Evolutionary conservation across 2,113 vertebrate genomes (phyloP).

Genomic region (Oreochromis tanganicae): DNA sequence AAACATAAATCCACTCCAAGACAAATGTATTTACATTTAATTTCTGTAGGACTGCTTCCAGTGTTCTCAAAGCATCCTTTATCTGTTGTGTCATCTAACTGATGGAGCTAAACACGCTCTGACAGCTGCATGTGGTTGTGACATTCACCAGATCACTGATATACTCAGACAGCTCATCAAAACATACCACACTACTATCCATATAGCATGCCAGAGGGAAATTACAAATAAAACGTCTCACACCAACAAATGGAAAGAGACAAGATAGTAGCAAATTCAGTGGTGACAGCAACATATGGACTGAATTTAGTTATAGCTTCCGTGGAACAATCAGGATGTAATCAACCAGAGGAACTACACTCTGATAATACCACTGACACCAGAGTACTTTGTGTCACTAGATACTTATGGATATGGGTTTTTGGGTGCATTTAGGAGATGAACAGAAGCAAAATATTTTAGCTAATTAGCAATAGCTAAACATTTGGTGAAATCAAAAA

Average conservation of each 20-base stretch:
- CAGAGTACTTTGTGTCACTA: neutral
- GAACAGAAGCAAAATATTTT: neutral
- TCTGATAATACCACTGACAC: neutral
- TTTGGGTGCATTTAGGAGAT: neutral
- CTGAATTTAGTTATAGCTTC: neutral
- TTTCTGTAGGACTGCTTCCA: neutral
- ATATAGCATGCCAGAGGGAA: neutral
- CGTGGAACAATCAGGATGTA: neutral
- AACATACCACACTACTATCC: neutral
- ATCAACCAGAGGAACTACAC: neutral
- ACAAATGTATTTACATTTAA: neutral
- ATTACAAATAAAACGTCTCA: conserved; percentile 48
- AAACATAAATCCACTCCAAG: neutral
- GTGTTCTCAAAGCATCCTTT: neutral
- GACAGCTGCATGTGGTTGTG: conserved; percentile 15
- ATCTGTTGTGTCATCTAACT: neutral
- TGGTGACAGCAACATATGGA: neutral
- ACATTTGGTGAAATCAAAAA: neutral
- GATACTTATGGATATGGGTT: neutral
- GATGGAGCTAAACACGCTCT: conserved; percentile 11
- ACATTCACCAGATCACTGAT: conserved; percentile 30
- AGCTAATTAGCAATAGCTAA: neutral
- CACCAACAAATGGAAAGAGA: conserved; percentile 36
- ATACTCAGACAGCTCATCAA: conserved; percentile 29
- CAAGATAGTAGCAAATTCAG: conserved; percentile 22